Percentiles rank a stretch among this genome's conserved stretches.
phyloP scores from a whole-genome alignment of 2,888 invertebrate species.

The Trichacis sp. region DNA sequence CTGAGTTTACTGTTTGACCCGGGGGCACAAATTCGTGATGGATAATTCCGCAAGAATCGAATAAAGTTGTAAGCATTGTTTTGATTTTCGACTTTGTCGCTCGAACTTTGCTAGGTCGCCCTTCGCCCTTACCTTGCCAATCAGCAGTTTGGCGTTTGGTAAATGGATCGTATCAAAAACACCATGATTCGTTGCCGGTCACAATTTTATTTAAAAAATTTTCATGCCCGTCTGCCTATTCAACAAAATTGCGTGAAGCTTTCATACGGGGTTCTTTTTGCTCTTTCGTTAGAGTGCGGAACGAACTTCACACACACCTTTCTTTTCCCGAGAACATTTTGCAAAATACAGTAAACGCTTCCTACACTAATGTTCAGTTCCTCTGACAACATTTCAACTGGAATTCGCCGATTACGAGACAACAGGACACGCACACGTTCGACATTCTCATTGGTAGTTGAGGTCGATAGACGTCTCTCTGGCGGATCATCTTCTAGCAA shows the following conservation, averaged over 20 bases:
- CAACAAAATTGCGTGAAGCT: not conserved
- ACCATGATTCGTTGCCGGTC: slow-evolving; percentile 2
- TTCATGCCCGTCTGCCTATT: not conserved
- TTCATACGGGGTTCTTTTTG: not conserved
- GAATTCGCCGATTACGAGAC: not conserved
- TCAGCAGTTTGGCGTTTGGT: not conserved
- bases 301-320: not conserved
- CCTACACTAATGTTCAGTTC: not conserved
- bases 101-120: not conserved
- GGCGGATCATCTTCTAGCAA: no score
- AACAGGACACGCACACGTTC: not conserved
- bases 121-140: not conserved
- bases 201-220: not conserved
- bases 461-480: not conserved
- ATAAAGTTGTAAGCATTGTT: not conserved
- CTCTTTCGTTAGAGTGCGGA: not conserved
- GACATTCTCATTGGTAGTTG: not conserved
- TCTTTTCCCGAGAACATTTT: not conserved
- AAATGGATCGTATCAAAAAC: not conserved
- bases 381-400: not conserved
- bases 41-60: not conserved
- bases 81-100: not conserved
- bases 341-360: not conserved
- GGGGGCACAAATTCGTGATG: slow-evolving; percentile 2
- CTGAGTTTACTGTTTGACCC: not conserved